Base-by-base conservation (phyloP, 2,888 invertebrate genomes). In the Acanthopleura granulata region DNA sequence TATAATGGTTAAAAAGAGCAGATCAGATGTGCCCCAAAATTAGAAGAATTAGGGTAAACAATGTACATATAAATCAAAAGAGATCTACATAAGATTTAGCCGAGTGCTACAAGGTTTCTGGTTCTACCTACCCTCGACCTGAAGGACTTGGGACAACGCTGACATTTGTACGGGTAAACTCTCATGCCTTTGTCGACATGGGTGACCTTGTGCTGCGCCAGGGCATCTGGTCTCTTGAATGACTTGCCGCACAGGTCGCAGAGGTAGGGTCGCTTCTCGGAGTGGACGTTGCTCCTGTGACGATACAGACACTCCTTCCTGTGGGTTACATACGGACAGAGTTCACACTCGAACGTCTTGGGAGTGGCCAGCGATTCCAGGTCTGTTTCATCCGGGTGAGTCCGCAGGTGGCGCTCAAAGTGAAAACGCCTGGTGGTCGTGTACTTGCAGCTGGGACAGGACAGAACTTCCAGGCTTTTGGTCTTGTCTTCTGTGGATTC, bases 181-280 rank as follows among this genome's bases (percentile, higher is more conserved):
- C 86, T 76, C 51, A 79, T 72, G n/a, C 76, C 83, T 75, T 75
- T 81, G 50, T 86, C 86, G 0, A 85, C 84, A 75, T 92, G 92
- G 12, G 90, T 90, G 0, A 89, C 86, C 40, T 91, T 84, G 79
- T 92, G 92, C 30, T 91, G 91, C 74, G 90, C 90, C 0, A 92
- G 86, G 0, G 92, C 91, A 82, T 92, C 92, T 9, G 90, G 89
- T 62, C 92, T 88, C 80, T 92, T 92, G 81, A 92, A 92, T 12
- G 91, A 90, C 80, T 91, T 91, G 4, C 92, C 92, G 83, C 92
- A 92, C 0, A 90, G 80, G 73, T 92, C 92, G 88, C 92, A 92
- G 49, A 92, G 90, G 76, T 91, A 91, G 0, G 92, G 92, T n/a
- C 92, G 85, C 51, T 88, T 86, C 77, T 91, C 90, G n/a, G 40